Percentiles rank a stretch among this genome's conserved stretches.
These are phyloP conservation scores for Tiliacea citrago DNA, from an alignment of 2,888 invertebrate genomes.

Conservation along the genomic window DNA sequence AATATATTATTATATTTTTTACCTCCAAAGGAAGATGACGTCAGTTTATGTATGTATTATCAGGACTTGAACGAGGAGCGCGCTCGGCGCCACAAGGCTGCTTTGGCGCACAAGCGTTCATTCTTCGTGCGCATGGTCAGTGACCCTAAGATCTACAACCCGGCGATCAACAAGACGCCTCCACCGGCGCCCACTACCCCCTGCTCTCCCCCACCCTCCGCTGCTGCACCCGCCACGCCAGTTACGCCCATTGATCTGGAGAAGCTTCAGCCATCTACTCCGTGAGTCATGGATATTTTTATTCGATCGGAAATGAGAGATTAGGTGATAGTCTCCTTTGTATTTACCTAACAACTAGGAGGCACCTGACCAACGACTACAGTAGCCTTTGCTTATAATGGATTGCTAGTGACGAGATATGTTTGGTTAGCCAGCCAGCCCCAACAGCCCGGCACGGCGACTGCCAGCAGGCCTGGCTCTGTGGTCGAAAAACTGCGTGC, in stretches of 20 bases:
- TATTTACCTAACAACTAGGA: slow-evolving; percentile 2
- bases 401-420: slow-evolving; percentile 54
- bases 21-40: neutral
- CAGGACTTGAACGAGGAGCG: slow-evolving; percentile 94
- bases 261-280: slow-evolving; percentile 76
- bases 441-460: slow-evolving; percentile 49
- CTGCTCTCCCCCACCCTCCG: slow-evolving; percentile 84
- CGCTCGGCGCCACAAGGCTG: slow-evolving; percentile 94
- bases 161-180: slow-evolving; percentile 95
- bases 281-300: slow-evolving; percentile 72
- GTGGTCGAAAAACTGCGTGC: slow-evolving; percentile 45
- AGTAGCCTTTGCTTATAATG: slow-evolving; percentile 28
- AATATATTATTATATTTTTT: too few relatives aligned
- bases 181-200: slow-evolving; percentile 91
- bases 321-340: neutral
- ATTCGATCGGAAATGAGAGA: neutral
- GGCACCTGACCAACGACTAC: slow-evolving; percentile 6
- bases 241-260: slow-evolving; percentile 79
- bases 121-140: slow-evolving; percentile 99
- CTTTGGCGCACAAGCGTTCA: slow-evolving; percentile 97
- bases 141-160: slow-evolving; percentile 99
- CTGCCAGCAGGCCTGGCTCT: slow-evolving; percentile 33
- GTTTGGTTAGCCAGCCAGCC: slow-evolving; percentile 57
- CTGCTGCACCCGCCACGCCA: slow-evolving; percentile 79
- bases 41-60: slow-evolving; percentile 5